A percentile compares a stretch with the other conserved stretches of the same genome.
Evolutionary conservation across 2,888 invertebrate species (phyloP).

Genomic region (Lycia hirtaria): DNA sequence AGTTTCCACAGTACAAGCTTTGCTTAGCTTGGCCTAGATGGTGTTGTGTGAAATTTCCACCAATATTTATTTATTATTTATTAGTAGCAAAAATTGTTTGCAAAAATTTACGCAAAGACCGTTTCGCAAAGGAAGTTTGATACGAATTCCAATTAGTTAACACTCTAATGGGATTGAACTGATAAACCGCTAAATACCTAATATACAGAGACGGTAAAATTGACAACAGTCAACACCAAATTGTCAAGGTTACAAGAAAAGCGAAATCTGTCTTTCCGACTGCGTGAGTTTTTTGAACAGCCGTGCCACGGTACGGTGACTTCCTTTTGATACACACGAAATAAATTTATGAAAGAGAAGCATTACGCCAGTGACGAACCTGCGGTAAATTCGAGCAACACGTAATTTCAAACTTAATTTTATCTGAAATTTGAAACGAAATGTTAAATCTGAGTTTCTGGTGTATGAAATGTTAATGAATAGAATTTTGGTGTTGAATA

Average conservation of each 20-base stretch:
- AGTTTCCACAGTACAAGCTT: no score
- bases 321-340: slow-evolving; percentile 38
- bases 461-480: slow-evolving; percentile 1
- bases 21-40: no score
- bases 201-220: background rate
- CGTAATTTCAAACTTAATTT: slow-evolving; percentile 30
- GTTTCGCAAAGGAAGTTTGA: no score
- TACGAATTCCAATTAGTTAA: no score
- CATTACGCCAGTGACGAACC: no score
- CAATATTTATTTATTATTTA: no score
- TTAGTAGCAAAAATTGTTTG: no score
- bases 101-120: no score
- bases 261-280: slow-evolving; percentile 22
- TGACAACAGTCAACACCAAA: background rate
- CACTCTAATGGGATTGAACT: no score
- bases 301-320: slow-evolving; percentile 34
- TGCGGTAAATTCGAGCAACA: slow-evolving; percentile 18
- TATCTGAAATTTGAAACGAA: slow-evolving; percentile 11
- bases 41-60: no score
- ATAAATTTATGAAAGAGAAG: no score
- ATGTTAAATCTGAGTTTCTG: slow-evolving; percentile 13
- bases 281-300: slow-evolving; percentile 17
- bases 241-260: slow-evolving; percentile 16
- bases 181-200: background rate
- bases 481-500: slow-evolving; percentile 4